Evolutionary conservation across 2,113 vertebrate species (phyloP), one percentile per base, ranked within the genome.

Genomic region (Oncorhynchus tshawytscha): DNA sequence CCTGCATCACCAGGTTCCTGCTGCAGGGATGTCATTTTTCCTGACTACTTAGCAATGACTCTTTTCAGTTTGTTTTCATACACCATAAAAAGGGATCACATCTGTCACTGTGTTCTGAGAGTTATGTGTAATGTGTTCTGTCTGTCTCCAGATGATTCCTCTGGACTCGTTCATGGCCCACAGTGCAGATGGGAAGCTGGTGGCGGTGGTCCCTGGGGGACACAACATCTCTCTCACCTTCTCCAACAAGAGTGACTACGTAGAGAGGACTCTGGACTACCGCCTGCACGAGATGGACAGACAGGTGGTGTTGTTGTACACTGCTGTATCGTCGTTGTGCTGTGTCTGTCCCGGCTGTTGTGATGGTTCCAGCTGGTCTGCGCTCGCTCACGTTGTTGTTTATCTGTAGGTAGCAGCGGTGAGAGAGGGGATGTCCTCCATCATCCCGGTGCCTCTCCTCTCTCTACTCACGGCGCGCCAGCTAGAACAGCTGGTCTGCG

Each of bases 401-500:
- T 18, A 54, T 16, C 16, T 54, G 16, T 18, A 95, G 94, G 91
- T 92, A 82, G 85, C 88, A 13, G 92, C 93, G n/a, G 89, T 94
- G 85, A 89, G 94, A 80, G 91, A 94, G 78, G 94, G 94, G 81
- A 95, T 95, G 94, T 94, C 93, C 78, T 89, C 90, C 82, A 95
- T 95, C 88, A 92, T 95, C 87, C 94, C 94, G 0, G 91, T 95
- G 71, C 94, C 94, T 34, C 89, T 95, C 67, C 91, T 95, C 71
- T 94, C 94, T 29, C 91, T 95, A 78, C 91, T 95, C 75, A 95
- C 94, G 1, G 93, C 94, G 0, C 91, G 89, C 78, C 94, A 94
- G 90, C 89, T 95, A 78, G 94, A 94, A 84, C 94, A 94, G 91
- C 90, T 95, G 83, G 93, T 95, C 20, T 95, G 94, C 3, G 94